phyloP scores from a whole-genome alignment of 2,113 vertebrate species.

The Harpagus bidentatus region DNA sequence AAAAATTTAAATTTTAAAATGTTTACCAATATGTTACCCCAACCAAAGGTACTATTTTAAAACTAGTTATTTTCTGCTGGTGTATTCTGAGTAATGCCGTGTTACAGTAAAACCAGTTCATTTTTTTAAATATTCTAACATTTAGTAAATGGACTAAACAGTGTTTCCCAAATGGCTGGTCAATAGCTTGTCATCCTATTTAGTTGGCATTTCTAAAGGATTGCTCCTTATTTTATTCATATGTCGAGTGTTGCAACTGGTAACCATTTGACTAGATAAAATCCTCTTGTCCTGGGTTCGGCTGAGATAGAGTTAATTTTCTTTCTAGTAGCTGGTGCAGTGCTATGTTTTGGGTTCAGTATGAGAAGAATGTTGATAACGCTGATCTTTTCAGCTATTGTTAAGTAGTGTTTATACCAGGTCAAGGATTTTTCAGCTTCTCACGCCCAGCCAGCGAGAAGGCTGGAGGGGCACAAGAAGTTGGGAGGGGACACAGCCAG shows the following conservation, averaged over 20 bases:
- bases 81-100: neutral
- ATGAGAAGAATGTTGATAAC: no score
- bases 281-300: neutral
- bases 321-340: no score
- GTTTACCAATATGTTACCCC: neutral
- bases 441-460: no score
- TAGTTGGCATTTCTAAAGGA: neutral
- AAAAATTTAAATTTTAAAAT: neutral
- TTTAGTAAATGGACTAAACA: neutral
- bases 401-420: no score
- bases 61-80: constrained; percentile 6
- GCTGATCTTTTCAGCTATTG: no score
- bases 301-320: no score
- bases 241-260: neutral
- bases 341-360: no score
- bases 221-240: neutral
- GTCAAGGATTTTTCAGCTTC: no score
- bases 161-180: neutral
- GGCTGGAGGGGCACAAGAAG: no score
- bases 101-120: neutral
- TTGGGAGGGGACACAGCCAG: no score
- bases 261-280: neutral
- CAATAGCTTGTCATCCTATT: neutral
- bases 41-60: neutral
- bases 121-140: neutral